Evolutionary conservation across 2,113 vertebrate species (phyloP), one percentile per base, ranked within the genome.

Genomic region (Plecotus auritus): DNA sequence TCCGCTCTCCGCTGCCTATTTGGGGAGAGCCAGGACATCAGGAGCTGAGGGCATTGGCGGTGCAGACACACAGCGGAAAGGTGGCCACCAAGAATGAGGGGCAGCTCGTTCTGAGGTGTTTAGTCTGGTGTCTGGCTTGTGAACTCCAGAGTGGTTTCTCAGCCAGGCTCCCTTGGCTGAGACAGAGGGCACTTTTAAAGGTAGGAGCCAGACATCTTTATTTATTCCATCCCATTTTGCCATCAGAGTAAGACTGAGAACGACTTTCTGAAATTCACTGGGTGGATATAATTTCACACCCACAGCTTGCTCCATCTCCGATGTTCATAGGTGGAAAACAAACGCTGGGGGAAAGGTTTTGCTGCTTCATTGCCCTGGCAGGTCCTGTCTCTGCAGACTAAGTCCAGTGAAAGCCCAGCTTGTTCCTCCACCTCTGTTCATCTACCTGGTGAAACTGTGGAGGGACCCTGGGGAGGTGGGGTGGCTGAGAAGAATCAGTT

Each of bases 111-210:
- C 69, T 16, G 76, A 83, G 88, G 85, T 93, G 96, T 97, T 97
- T 90, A 95, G 95, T 97, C 90, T 96, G 92, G 61, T 92, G 95
- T 96, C 95, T 95, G 87, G 61, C 82, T 90, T n/a, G 30, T 85
- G 92, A 80, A 69, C 56, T 59, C 51, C 74, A 18, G 56, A 59
- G 84, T 92, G 93, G 77, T 72, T 96, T 93, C 82, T 85, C 30
- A 83, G 66, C 93, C 72, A 54, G 82, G 12, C 80, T 78, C 28
- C 47, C 30, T 74, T 47, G 80, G 80, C 70, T 14, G 49, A 93
- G 90, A 90, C 95, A 80, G 84, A 96, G 64, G 28, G 51, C 59
- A 67, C 82, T 95, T 20, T 93, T 76, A 56, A 90, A 93, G 80
- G 88, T 90, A 45, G 5, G 89, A 90, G 82, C 77, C 92, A 93